These are phyloP conservation scores for Adineta ricciae DNA, from an alignment of 2,888 invertebrate species.

Conservation along the genomic window DNA sequence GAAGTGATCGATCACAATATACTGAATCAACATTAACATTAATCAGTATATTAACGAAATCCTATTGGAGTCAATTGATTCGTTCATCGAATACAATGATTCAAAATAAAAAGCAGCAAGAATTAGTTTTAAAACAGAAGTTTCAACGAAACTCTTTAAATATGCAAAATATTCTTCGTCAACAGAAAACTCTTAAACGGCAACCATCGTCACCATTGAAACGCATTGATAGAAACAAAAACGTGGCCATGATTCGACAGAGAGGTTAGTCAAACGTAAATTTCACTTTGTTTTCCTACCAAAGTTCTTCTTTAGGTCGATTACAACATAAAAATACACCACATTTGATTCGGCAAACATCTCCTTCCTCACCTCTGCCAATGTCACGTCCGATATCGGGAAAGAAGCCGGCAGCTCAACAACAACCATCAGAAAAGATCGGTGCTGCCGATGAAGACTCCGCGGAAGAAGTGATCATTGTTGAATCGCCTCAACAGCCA, in stretches of 20 bases:
- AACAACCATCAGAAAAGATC: not conserved
- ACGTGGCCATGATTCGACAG: not conserved
- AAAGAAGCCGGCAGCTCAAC: not conserved
- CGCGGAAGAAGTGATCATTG: not conserved
- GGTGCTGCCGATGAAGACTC: not conserved
- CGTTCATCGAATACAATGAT: constrained; percentile 3
- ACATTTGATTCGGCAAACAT: constrained; percentile 2
- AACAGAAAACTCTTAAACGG: not conserved
- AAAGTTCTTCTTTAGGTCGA: not conserved
- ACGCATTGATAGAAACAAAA: constrained; percentile 11
- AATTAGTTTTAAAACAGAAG: not conserved
- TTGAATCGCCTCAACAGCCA: not conserved
- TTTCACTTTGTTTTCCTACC: no score
- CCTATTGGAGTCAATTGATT: not conserved
- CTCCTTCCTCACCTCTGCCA: not conserved
- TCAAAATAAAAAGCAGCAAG: not conserved
- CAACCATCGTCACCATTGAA: not conserved
- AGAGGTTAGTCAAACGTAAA: not conserved
- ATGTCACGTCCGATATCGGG: not conserved
- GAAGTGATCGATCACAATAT: not conserved
- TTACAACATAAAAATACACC: not conserved
- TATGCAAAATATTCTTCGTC: not conserved
- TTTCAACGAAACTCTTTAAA: not conserved
- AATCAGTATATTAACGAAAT: constrained; percentile 18
- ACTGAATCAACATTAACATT: constrained; percentile 3